These are phyloP conservation scores for Barnardius zonarius DNA, from an alignment of 2,113 vertebrate genomes.

Conservation along the genomic window DNA sequence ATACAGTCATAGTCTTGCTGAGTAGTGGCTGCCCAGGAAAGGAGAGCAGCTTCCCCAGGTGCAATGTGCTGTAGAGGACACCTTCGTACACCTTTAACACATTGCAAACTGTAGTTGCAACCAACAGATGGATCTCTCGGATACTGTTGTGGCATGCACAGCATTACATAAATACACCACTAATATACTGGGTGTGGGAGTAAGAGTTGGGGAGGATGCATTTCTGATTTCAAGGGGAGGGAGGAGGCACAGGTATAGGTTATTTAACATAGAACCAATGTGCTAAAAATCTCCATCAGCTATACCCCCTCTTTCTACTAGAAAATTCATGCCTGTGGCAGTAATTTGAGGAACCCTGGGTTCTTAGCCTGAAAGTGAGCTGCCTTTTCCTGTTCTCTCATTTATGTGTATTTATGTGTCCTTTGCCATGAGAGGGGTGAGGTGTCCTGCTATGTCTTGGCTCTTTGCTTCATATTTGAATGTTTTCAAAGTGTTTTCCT, in stretches of 20 bases:
- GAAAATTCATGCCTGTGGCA: background rate
- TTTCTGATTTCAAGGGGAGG: background rate
- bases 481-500: background rate
- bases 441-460: background rate
- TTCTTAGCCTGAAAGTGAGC: background rate
- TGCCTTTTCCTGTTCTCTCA: background rate
- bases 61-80: background rate
- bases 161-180: background rate
- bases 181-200: background rate
- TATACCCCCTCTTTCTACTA: background rate
- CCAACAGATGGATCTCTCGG: background rate
- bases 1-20: background rate
- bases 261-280: background rate
- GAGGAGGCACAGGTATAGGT: background rate
- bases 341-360: background rate
- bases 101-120: background rate
- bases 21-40: background rate
- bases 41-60: background rate
- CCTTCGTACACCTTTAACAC: background rate
- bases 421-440: background rate
- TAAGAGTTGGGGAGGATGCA: background rate
- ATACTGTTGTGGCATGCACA: background rate
- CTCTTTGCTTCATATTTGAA: background rate
- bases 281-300: background rate
- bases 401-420: background rate